Base-by-base conservation (phyloP, 2,113 vertebrate species). In the Hemichromis elongatus region DNA sequence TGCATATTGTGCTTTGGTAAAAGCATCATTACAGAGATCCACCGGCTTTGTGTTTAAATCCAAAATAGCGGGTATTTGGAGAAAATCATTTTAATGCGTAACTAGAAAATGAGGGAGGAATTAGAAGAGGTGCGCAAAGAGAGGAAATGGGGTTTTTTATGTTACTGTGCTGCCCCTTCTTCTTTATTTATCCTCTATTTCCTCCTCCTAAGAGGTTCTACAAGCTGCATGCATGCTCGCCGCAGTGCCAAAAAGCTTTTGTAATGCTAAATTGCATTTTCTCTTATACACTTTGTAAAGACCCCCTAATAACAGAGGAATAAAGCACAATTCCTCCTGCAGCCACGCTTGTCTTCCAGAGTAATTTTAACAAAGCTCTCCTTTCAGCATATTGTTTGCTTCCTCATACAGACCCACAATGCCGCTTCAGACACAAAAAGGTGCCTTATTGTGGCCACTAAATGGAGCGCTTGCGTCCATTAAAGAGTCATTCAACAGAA, bases 401-500 rank as follows among this genome's bases (percentile, higher is more conserved):
- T 78, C 79, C 79, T 83, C 37, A 55, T 70, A 14, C 66, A 79
- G 73, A 55, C 59, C 9, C 80, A 85, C 87, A 93, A 89, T 80
- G 86, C 86, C 9, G 42, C 82, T 80, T 75, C 85, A 80, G 84
- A 89, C 85, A 90, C 84, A 92, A 91, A 63, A 94, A 89, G 85
- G 77, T 35, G 68, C 90, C 87, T 90, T 90, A 92, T 94, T 95
- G 93, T 92, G 68, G 87, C 80, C 68, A 80, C 92, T 94, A 93
- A 92, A 94, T 93, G 92, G 91, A 89, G 89, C 75, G 79, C 90
- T 88, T 80, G 85, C 92, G 92, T 92, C 88, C 90, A 87, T 94
- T 93, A 95, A 94, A 91, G 82, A 87, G 92, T 84, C 87, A 85
- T 95, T 96, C 88, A 92, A 88, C 87, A 57, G 90, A 95, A 94